These are phyloP conservation scores for Esox niger DNA, from an alignment of 2,113 vertebrate genomes.

Conservation along the genomic window DNA sequence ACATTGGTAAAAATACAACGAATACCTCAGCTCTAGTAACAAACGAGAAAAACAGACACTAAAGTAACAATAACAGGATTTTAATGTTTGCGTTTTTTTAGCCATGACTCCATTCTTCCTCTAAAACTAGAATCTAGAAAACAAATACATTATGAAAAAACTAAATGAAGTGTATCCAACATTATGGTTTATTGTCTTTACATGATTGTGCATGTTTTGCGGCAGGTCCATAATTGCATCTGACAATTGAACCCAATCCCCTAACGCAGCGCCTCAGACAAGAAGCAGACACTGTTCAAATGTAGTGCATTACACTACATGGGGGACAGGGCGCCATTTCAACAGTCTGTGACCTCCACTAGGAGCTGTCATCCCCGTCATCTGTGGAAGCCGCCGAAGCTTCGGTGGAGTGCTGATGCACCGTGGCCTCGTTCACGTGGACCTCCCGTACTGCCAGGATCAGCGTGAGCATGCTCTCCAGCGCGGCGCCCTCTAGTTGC, in stretches of 20 bases:
- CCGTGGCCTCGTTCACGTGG: slow-evolving; percentile 73
- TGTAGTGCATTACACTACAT: too few relatives aligned
- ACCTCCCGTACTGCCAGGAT: slow-evolving; percentile 92
- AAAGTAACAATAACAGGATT: not conserved
- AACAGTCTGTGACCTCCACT: slow-evolving; percentile 9
- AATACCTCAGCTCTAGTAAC: not conserved
- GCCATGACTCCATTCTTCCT: not conserved
- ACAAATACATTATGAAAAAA: too few relatives aligned
- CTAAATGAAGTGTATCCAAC: too few relatives aligned
- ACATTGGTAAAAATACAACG: not conserved
- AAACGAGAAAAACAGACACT: not conserved
- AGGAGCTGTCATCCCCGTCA: slow-evolving; percentile 2
- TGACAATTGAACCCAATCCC: too few relatives aligned
- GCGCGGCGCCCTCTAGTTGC: slow-evolving; percentile 80
- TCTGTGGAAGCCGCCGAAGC: not conserved
- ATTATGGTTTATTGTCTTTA: too few relatives aligned
- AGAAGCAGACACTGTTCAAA: too few relatives aligned
- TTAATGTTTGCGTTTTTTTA: not conserved
- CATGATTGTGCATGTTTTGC: too few relatives aligned
- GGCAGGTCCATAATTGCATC: too few relatives aligned
- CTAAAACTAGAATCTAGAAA: too few relatives aligned
- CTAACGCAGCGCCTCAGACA: too few relatives aligned
- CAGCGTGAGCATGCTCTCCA: slow-evolving; percentile 93
- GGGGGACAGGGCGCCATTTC: not conserved
- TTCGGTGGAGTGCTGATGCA: not conserved